Percentiles rank a stretch among this genome's conserved stretches.
Conservation (phyloP, 2,888 invertebrate species). For the Griposia aprilina region DNA sequence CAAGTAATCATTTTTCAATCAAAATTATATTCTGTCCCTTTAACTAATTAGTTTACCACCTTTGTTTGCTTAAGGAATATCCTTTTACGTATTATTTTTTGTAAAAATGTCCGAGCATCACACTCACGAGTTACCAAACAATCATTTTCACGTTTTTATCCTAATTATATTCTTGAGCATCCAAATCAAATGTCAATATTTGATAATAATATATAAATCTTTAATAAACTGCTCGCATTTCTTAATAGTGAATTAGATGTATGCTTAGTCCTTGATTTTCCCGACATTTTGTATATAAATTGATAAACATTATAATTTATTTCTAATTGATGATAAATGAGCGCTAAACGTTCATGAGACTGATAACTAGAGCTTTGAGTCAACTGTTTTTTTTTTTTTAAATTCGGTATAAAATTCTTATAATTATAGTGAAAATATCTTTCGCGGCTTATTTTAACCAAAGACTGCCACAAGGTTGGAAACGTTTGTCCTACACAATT, state of each 20-base stretch:
- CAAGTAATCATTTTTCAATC: conserved; percentile 69
- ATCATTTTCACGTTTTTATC: conserved; percentile 64
- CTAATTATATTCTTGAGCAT: conserved; percentile 54
- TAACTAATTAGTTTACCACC: conserved; percentile 46
- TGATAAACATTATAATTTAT: conserved; percentile 74
- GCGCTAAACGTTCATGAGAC: conserved; percentile 79
- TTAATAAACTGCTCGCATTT: conserved; percentile 54
- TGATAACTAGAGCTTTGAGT: conserved; percentile 77
- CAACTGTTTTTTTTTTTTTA: conserved; percentile 67
- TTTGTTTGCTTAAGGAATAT: conserved; percentile 45
- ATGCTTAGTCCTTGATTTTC: conserved; percentile 60
- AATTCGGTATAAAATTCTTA: conserved; percentile 59
- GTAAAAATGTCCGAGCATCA: conserved; percentile 47
- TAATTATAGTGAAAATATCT: conserved; percentile 60
- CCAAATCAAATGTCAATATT: conserved; percentile 66
- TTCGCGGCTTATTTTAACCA: conserved; percentile 74
- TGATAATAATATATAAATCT: conserved; percentile 46
- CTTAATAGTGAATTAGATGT: conserved; percentile 57
- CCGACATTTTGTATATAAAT: conserved; percentile 72
- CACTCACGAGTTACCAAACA: conserved; percentile 55
- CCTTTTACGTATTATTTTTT: conserved; percentile 32
- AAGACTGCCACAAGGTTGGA: conserved; percentile 73
- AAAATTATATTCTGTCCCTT: conserved; percentile 64
- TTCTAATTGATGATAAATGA: conserved; percentile 74
- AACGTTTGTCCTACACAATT: conserved; percentile 38